Evolutionary conservation across 1,140 invertebrate genomes (phyloP), one percentile per base, ranked within the genome.

Genomic region (Calycopis cecrops): DNA sequence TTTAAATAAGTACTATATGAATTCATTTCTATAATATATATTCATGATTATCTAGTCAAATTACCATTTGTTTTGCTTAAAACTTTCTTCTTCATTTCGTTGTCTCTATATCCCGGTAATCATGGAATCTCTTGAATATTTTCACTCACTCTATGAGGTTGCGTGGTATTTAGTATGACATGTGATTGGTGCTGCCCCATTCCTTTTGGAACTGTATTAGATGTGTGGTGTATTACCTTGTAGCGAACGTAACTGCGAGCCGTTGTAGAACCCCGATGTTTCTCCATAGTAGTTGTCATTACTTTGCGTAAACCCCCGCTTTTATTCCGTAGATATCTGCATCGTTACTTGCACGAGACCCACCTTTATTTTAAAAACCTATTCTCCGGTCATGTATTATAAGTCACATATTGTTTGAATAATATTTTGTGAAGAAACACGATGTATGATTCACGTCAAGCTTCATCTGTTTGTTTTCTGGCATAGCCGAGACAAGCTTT

Each of bases 401-500:
- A 47, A 53, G 40, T 50, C 3, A 16, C 47, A 51, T 62, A 16
- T 16, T 12, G 16, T 16, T 16, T 18, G 3, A 28, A 6, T 28
- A 28, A 28, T 28, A 28, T 28, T 35, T 12, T 14, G 21, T 33
- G 11, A 18, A 16, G 48, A 35, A 35, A 16, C 34, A 16, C 7
- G 34, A 6, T 17, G 16, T 10, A 33, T 50, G n/a, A 50, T 28
- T 47, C 14, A 47, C 34, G 48, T 65, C 63, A 77, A 85, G 87
- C 85, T 88, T 88, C 85, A 86, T 87, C 84, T 87, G 84, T 87
- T 87, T 87, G 85, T 88, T 88, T 88, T 88, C 84, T 88, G 85
- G 82, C 85, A 88, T 85, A 76, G 82, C 85, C 82, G 76, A 72
- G 70, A 72, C 75, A 68, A 67, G 76, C 76, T 70, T 76, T 72